These are phyloP conservation scores for Lithosia quadra DNA, from an alignment of 2,888 invertebrate genomes.

Conservation along the genomic window DNA sequence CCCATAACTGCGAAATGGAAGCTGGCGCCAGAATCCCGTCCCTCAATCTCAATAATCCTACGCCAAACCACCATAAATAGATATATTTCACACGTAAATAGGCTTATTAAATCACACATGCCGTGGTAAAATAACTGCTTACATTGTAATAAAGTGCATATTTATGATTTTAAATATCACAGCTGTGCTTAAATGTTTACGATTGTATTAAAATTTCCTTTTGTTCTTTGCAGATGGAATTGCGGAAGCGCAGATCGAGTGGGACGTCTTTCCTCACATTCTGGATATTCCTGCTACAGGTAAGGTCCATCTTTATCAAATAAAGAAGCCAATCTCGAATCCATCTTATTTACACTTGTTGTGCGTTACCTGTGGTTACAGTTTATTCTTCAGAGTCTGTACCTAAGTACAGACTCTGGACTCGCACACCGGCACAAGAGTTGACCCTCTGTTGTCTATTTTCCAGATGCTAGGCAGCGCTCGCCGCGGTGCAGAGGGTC, in stretches of 20 bases:
- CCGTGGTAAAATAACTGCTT: background rate
- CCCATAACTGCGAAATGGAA: no score
- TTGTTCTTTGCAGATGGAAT: constrained; percentile 77
- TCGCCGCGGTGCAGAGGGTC: constrained; percentile 88
- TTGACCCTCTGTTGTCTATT: background rate
- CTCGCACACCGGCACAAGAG: no score
- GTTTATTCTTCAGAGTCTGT: no score
- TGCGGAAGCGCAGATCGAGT: constrained; percentile 65
- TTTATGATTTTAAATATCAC: constrained; percentile 9
- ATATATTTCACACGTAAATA: background rate
- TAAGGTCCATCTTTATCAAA: constrained; percentile 49
- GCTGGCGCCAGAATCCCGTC: no score
- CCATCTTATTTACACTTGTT: no score
- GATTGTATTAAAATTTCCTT: constrained; percentile 14
- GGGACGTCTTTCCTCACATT: constrained; percentile 77
- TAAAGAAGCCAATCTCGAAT: no score
- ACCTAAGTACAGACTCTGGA: no score
- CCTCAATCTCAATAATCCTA: no score
- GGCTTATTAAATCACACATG: background rate
- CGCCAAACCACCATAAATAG: background rate
- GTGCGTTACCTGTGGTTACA: no score
- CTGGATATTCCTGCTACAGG: constrained; percentile 84
- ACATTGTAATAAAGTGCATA: background rate
- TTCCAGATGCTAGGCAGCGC: constrained; percentile 79
- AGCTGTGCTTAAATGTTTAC: constrained; percentile 14